A percentile compares a stretch with the other conserved stretches of the same genome.
These are phyloP conservation scores for Drosophila parvula DNA, from an alignment of 1,140 invertebrate genomes.

Conservation along the genomic window DNA sequence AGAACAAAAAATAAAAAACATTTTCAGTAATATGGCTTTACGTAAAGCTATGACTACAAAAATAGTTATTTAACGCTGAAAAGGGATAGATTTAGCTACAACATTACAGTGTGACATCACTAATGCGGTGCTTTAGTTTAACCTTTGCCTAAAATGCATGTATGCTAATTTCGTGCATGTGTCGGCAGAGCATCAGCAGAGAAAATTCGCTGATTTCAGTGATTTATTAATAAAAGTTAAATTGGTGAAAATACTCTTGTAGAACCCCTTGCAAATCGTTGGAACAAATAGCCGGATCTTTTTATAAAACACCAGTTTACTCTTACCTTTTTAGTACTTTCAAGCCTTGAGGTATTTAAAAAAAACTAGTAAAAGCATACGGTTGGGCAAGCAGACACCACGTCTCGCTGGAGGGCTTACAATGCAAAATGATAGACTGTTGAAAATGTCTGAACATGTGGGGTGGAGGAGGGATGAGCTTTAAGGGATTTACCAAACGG, in stretches of 20 bases:
- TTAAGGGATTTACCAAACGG: constrained; percentile 45
- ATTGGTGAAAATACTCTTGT: not conserved
- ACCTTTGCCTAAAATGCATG: too few species aligned
- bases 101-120: too few species aligned
- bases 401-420: constrained; percentile 17
- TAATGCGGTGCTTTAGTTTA: too few species aligned
- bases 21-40: too few species aligned
- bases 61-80: too few species aligned
- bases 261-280: not conserved
- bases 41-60: too few species aligned
- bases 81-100: too few species aligned
- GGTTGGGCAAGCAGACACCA: not conserved
- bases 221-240: not conserved
- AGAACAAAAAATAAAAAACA: too few species aligned
- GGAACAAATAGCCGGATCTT: not conserved
- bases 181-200: too few species aligned
- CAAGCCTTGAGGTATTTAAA: not conserved
- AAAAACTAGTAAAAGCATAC: not conserved
- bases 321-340: not conserved
- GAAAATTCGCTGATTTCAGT: too few species aligned
- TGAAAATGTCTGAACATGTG: constrained; percentile 18
- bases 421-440: constrained; percentile 22
- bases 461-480: constrained; percentile 14
- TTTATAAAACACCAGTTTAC: not conserved
- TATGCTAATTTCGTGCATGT: too few species aligned